A percentile compares a stretch with the other conserved stretches of the same genome.
These are phyloP conservation scores for Odobenus rosmarus DNA, from an alignment of 2,113 vertebrate genomes.

Conservation along the genomic window DNA sequence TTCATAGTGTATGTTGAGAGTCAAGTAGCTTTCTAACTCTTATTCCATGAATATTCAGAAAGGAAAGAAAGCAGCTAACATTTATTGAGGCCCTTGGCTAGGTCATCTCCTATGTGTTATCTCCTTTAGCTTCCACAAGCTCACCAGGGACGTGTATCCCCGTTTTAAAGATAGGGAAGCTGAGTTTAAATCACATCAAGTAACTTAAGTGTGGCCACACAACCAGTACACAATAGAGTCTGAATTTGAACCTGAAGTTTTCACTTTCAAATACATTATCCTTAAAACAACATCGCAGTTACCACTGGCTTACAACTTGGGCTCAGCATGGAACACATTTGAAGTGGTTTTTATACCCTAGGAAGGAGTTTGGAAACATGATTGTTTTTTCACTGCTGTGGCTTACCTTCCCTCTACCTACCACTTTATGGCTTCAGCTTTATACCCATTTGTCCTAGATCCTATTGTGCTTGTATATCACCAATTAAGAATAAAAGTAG, in stretches of 20 bases:
- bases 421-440: not conserved
- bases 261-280: not conserved
- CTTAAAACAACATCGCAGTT: not conserved
- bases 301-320: not conserved
- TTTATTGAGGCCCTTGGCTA: not conserved
- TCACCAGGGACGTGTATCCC: not conserved
- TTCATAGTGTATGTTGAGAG: not conserved
- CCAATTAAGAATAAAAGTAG: not conserved
- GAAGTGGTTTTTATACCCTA: not conserved
- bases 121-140: not conserved
- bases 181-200: not conserved
- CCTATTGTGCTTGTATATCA: not conserved
- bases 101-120: not conserved
- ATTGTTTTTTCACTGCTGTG: not conserved
- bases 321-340: not conserved
- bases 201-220: not conserved
- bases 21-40: not conserved
- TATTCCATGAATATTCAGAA: not conserved
- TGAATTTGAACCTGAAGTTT: not conserved
- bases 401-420: not conserved
- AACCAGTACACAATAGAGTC: not conserved
- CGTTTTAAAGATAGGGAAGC: not conserved
- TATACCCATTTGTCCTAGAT: not conserved
- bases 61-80: not conserved
- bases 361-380: not conserved